A percentile compares a stretch with the other conserved stretches of the same genome.
Evolutionary conservation across 2,797 vertebrate genomes (phyloP).

Genomic region (Protonibea diacanthus): DNA sequence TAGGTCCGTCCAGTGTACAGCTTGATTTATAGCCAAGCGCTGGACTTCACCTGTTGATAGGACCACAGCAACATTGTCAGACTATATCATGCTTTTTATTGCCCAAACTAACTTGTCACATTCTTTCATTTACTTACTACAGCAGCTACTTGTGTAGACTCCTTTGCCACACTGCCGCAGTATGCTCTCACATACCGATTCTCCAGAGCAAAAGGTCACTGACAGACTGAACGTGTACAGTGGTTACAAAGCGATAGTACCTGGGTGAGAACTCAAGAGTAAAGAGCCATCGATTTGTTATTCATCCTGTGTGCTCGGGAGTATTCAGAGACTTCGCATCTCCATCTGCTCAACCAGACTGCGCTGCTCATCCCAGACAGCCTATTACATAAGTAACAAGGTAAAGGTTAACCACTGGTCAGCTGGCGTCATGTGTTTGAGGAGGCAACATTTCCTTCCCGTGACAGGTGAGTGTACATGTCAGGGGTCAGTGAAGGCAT

Average conservation of each 20-base stretch:
- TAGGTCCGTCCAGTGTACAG: background rate
- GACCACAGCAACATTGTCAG: background rate
- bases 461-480: conserved; percentile 62
- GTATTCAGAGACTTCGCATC: conserved; percentile 17
- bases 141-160: background rate
- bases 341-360: conserved; percentile 40
- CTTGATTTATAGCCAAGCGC: background rate
- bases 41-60: conserved; percentile 30
- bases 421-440: conserved; percentile 18
- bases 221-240: background rate
- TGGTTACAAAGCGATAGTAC: conserved; percentile 1
- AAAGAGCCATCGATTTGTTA: background rate
- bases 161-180: background rate
- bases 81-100: background rate
- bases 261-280: background rate
- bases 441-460: conserved; percentile 40
- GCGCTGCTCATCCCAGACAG: conserved; percentile 29
- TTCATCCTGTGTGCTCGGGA: background rate
- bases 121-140: too few species aligned
- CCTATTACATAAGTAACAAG: conserved; percentile 51
- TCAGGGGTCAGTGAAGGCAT: conserved; percentile 67
- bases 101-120: too few species aligned
- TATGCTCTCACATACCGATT: background rate
- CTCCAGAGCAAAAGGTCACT: background rate
- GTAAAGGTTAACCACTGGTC: conserved; percentile 64